These are phyloP conservation scores for Xanthorhoe spadicearia DNA, from an alignment of 2,888 invertebrate genomes.

Conservation along the genomic window DNA sequence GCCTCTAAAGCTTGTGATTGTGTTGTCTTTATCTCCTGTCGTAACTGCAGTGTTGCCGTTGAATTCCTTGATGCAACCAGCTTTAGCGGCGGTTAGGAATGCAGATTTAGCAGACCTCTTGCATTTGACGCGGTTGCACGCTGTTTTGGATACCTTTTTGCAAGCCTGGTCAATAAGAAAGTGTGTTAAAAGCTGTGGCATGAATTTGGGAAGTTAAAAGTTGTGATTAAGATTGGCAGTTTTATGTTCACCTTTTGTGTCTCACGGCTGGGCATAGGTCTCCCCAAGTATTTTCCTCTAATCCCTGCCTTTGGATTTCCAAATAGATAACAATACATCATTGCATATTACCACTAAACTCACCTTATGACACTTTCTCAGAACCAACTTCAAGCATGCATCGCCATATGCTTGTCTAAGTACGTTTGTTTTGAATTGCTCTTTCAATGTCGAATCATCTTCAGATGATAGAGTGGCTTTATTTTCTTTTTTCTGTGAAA, in stretches of 20 bases:
- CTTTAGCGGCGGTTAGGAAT: conserved; percentile 47
- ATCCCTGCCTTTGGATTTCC: no score
- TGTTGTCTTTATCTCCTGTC: neutral
- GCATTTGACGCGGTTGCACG: conserved; percentile 50
- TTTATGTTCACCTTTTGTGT: no score
- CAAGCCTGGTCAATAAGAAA: conserved; percentile 52
- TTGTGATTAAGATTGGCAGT: no score
- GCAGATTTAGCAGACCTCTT: conserved; percentile 42
- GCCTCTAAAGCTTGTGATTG: neutral
- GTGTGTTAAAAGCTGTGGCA: no score
- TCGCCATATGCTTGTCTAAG: conserved; percentile 64
- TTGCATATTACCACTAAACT: neutral
- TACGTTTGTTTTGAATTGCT: conserved; percentile 48
- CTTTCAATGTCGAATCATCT: conserved; percentile 38
- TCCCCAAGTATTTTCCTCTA: no score
- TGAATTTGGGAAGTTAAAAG: no score
- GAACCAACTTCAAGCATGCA: conserved; percentile 62
- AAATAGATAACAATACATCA: neutral
- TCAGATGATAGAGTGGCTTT: neutral
- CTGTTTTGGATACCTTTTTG: conserved; percentile 40
- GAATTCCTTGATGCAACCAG: conserved; percentile 51
- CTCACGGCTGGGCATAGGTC: no score
- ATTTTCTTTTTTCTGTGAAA: conserved; percentile 20
- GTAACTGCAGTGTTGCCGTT: neutral
- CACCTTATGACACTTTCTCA: conserved; percentile 65